These are phyloP conservation scores for Patella caerulea DNA, from an alignment of 2,888 invertebrate species.

Conservation along the genomic window DNA sequence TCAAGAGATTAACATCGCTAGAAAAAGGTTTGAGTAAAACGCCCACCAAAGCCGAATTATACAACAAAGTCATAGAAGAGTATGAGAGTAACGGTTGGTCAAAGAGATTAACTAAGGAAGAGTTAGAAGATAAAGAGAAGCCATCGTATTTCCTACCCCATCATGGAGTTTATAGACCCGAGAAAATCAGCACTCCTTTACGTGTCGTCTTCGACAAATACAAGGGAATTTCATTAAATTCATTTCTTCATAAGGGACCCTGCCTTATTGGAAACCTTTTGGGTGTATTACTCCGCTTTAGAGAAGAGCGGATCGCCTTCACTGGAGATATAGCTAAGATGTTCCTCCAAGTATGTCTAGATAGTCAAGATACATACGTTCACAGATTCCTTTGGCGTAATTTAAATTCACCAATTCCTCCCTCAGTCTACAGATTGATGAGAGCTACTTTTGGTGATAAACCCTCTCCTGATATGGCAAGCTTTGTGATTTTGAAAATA, in stretches of 20 bases:
- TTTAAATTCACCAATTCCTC: slow-evolving; percentile 15
- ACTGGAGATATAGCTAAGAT: slow-evolving; percentile 20
- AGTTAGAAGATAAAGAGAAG: background rate
- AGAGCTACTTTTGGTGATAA: slow-evolving; percentile 26
- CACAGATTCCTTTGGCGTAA: slow-evolving; percentile 27
- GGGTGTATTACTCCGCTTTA: slow-evolving; percentile 17
- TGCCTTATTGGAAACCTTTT: slow-evolving; percentile 20
- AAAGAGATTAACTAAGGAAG: slow-evolving; percentile 4
- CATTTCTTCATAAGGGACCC: slow-evolving; percentile 24
- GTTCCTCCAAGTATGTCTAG: slow-evolving; percentile 11
- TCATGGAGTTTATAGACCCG: slow-evolving; percentile 19
- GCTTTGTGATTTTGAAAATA: slow-evolving; percentile 22
- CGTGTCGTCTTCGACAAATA: slow-evolving; percentile 25
- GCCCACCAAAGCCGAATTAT: slow-evolving; percentile 7
- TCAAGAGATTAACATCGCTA: slow-evolving; percentile 17
- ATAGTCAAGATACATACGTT: slow-evolving; percentile 9
- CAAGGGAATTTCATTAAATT: slow-evolving; percentile 13
- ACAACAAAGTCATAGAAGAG: slow-evolving; percentile 17
- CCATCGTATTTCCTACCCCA: slow-evolving; percentile 19
- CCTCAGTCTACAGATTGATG: no score
- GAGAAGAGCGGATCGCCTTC: slow-evolving; percentile 20
- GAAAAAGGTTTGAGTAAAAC: slow-evolving; percentile 22
- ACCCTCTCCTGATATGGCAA: slow-evolving; percentile 27
- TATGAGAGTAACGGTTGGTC: slow-evolving; percentile 23
- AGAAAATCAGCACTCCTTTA: slow-evolving; percentile 21